These are phyloP conservation scores for Holothuria glaberrima DNA, from an alignment of 35 echinoderm and acorn worm species.

Conservation along the genomic window DNA sequence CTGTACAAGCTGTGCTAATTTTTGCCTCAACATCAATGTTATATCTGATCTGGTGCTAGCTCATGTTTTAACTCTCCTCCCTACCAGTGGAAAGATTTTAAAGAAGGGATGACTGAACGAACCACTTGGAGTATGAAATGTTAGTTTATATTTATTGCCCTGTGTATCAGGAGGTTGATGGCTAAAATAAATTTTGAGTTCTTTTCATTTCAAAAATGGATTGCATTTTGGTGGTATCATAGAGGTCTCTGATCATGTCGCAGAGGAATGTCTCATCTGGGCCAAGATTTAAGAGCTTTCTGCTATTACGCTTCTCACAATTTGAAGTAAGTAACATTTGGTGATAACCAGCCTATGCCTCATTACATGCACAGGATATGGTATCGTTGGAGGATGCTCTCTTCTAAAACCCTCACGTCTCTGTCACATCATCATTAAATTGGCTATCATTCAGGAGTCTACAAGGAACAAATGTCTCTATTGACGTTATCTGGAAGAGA, in stretches of 20 bases:
- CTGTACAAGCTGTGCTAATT: too few relatives aligned
- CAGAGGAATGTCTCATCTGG: too few relatives aligned
- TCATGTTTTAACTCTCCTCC: too few relatives aligned
- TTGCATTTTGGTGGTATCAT: constrained; percentile 31
- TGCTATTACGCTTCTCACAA: neutral
- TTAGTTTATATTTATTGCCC: constrained; percentile 15
- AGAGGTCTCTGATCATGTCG: too few relatives aligned
- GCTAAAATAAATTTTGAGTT: constrained; percentile 48
- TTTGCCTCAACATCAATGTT: too few relatives aligned
- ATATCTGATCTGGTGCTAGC: too few relatives aligned
- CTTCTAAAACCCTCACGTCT: too few relatives aligned
- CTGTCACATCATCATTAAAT: constrained; percentile 7
- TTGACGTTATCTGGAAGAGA: neutral
- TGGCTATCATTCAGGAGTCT: constrained; percentile 30
- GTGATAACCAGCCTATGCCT: constrained; percentile 7
- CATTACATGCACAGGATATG: neutral
- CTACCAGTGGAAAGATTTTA: too few relatives aligned
- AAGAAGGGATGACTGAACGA: too few relatives aligned
- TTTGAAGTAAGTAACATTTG: constrained; percentile 26
- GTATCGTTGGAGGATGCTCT: neutral
- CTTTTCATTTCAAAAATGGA: constrained; percentile 46
- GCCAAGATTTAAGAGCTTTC: constrained; percentile 38
- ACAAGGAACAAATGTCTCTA: neutral
- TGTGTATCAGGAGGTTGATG: constrained; percentile 44
- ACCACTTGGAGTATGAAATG: too few relatives aligned